Evolutionary conservation across 2,797 vertebrate species (phyloP).

Genomic region (Dendrocincla tyrannina): DNA sequence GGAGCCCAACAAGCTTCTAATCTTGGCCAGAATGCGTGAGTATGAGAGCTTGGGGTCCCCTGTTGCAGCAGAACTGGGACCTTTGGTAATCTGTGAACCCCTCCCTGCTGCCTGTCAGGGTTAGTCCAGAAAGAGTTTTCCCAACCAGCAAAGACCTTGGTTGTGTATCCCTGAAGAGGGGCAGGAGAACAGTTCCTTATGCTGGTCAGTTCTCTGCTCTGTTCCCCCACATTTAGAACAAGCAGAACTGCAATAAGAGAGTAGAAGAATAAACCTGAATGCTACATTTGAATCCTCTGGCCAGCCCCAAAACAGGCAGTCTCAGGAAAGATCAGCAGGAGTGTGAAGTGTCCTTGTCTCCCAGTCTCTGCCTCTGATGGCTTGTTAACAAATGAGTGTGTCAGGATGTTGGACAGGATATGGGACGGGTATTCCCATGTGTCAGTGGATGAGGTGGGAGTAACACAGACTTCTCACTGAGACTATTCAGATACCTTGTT

Average conservation of each 20-base stretch:
- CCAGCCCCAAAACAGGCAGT: not conserved
- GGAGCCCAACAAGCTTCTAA: not conserved
- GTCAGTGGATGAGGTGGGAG: not conserved
- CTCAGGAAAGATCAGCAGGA: not conserved
- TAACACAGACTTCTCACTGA: not conserved
- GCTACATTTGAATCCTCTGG: not conserved
- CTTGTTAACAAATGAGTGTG: not conserved
- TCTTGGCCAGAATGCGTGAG: slow-evolving; percentile 81
- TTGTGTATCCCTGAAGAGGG: not conserved
- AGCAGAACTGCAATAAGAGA: not conserved
- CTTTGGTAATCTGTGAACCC: not conserved
- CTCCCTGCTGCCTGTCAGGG: not conserved
- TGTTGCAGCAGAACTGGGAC: not conserved
- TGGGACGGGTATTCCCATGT: not conserved
- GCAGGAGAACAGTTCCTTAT: not conserved
- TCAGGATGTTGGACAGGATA: not conserved
- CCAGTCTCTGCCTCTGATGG: not conserved
- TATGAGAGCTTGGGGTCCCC: not conserved
- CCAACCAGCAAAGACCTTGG: not conserved
- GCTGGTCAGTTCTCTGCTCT: not conserved
- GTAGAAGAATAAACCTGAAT: not conserved
- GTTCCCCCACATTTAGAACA: not conserved
- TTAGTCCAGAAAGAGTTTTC: not conserved
- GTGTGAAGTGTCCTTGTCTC: not conserved
- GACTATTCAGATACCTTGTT: not conserved